Conservation (phyloP, 2,797 vertebrate species). For the Pygocentrus nattereri region DNA sequence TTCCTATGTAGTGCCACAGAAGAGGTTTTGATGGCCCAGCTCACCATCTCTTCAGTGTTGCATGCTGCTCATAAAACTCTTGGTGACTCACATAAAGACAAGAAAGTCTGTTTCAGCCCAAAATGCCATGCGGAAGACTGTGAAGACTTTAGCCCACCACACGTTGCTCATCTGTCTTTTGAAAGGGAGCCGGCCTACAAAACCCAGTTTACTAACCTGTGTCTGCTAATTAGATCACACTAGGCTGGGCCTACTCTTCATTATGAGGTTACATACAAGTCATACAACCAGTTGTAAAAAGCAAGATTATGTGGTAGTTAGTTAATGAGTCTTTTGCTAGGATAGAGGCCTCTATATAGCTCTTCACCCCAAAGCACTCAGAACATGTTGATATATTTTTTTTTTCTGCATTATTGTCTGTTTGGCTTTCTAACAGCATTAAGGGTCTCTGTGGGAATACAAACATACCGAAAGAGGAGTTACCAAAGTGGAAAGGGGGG, state of each 20-base stretch:
- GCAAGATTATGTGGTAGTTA: constrained; percentile 2
- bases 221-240: not conserved
- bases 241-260: not conserved
- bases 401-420: constrained; percentile 73
- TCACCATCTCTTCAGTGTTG: constrained; percentile 53
- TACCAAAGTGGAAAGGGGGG: constrained; percentile 78
- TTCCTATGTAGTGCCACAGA: constrained; percentile 61
- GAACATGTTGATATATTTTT: constrained; percentile 69
- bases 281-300: not conserved
- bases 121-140: not conserved
- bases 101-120: constrained; percentile 18
- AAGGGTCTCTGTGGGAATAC: constrained; percentile 92
- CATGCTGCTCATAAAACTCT: constrained; percentile 54
- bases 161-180: not conserved
- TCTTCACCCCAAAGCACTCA: constrained; percentile 15
- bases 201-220: not conserved
- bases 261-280: constrained; percentile 1
- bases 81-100: constrained; percentile 53
- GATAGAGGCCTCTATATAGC: not conserved
- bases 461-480: constrained; percentile 92
- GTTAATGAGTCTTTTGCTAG: constrained; percentile 25
- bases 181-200: not conserved
- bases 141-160: not conserved
- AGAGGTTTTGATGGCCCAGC: constrained; percentile 60
- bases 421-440: constrained; percentile 78